Conservation (phyloP, 2,888 invertebrate species). For the Tubulanus polymorphus region DNA sequence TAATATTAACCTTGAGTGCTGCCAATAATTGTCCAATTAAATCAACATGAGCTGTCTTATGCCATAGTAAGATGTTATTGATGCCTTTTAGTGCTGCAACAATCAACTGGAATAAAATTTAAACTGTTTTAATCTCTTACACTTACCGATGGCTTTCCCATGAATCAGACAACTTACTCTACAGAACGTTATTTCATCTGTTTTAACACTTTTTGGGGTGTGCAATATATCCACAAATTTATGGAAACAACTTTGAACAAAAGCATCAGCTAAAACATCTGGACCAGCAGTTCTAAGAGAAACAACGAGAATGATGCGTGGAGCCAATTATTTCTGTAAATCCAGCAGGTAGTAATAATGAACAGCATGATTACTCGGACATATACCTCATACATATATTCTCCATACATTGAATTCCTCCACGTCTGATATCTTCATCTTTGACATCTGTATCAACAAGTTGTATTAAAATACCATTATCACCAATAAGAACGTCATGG, state of each 20-base stretch:
- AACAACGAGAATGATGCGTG: too few relatives aligned
- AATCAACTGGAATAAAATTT: slow-evolving; percentile 30
- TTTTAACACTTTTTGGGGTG: slow-evolving; percentile 24
- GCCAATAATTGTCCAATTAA: slow-evolving; percentile 40
- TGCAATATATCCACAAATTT: slow-evolving; percentile 34
- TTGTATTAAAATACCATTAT: slow-evolving; percentile 33
- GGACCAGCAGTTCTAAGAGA: slow-evolving; percentile 15
- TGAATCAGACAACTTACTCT: slow-evolving; percentile 29
- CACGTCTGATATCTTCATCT: slow-evolving; percentile 33
- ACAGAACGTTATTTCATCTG: slow-evolving; percentile 29
- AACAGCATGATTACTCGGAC: too few relatives aligned
- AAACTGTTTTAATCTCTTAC: neutral
- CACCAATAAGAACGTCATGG: slow-evolving; percentile 37
- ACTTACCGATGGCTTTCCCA: neutral
- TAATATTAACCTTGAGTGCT: slow-evolving; percentile 36
- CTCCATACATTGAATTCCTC: slow-evolving; percentile 39
- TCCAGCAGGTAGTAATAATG: too few relatives aligned
- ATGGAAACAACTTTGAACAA: slow-evolving; percentile 28
- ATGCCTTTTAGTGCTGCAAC: slow-evolving; percentile 35
- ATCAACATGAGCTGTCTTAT: slow-evolving; percentile 31
- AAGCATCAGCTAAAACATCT: slow-evolving; percentile 25
- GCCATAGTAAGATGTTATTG: slow-evolving; percentile 38
- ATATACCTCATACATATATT: slow-evolving; percentile 39
- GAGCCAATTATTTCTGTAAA: too few relatives aligned
- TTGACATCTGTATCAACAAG: slow-evolving; percentile 25